Percentiles rank a stretch among this genome's conserved stretches.
Evolutionary conservation across 92 coral and sea anemone genomes (phyloP).

Genomic region (Anthopleura xanthogrammica): DNA sequence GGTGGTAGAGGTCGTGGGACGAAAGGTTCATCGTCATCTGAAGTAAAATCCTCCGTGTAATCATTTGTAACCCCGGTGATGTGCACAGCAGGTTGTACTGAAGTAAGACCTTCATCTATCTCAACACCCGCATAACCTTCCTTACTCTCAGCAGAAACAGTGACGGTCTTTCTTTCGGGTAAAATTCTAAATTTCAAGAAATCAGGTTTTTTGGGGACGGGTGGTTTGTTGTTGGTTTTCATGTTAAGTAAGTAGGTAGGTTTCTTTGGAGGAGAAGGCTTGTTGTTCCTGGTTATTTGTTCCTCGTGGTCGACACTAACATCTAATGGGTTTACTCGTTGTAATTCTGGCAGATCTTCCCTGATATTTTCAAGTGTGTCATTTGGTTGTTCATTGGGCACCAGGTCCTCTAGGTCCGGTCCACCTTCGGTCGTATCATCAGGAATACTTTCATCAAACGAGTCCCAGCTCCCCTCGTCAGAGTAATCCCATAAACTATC

Average conservation of each 20-base stretch:
- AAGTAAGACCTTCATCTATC: background rate
- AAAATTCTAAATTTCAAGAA: background rate
- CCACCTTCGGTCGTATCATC: background rate
- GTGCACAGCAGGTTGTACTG: background rate
- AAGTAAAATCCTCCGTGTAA: background rate
- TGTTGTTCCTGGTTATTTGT: background rate
- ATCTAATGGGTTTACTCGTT: background rate
- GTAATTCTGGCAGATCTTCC: background rate
- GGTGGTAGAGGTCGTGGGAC: background rate
- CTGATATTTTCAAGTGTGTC: background rate
- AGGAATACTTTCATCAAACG: constrained; percentile 21
- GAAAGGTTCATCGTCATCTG: background rate
- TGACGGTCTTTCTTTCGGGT: background rate
- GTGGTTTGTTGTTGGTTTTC: constrained; percentile 23
- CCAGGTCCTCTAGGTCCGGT: background rate
- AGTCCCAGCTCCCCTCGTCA: constrained; percentile 48
- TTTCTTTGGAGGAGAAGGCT: constrained; percentile 31
- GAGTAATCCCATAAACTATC: constrained; percentile 43
- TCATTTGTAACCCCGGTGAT: background rate
- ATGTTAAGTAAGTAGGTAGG: constrained; percentile 3
- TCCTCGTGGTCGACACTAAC: background rate
- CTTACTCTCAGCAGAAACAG: background rate
- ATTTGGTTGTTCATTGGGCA: background rate
- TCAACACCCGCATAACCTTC: background rate
- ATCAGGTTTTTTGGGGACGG: constrained; percentile 26